Evolutionary conservation across 2,888 invertebrate species (phyloP).

Genomic region (Polyploca ridens): DNA sequence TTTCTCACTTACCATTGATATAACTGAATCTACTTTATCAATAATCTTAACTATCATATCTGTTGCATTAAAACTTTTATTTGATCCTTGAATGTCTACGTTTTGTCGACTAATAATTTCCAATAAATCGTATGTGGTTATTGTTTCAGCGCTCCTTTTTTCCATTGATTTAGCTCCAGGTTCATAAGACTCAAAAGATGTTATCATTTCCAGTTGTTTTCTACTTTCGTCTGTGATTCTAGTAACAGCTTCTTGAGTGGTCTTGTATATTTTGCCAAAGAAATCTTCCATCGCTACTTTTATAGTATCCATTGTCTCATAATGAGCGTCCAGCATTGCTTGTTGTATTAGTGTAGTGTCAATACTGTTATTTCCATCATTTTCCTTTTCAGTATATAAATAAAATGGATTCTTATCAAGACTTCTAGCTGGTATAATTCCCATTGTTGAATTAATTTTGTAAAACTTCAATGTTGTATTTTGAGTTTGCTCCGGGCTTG

Average conservation of each 20-base stretch:
- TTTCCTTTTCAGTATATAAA: conserved; percentile 21
- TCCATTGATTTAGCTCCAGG: conserved; percentile 20
- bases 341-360: not conserved
- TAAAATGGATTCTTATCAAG: conserved; percentile 8
- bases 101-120: conserved; percentile 17
- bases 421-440: not conserved
- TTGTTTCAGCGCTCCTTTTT: conserved; percentile 26
- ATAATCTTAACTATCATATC: conserved; percentile 26
- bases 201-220: conserved; percentile 38
- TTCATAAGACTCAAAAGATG: conserved; percentile 28
- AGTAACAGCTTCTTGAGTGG: conserved; percentile 53
- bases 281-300: conserved; percentile 56
- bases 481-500: too few relatives aligned
- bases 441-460: not conserved
- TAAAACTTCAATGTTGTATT: too few relatives aligned
- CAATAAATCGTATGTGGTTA: conserved; percentile 25
- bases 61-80: conserved; percentile 13
- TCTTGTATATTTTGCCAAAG: conserved; percentile 46
- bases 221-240: conserved; percentile 46
- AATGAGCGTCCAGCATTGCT: not conserved
- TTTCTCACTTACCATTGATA: conserved; percentile 35
- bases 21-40: conserved; percentile 41
- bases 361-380: conserved; percentile 21
- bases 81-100: conserved; percentile 11
- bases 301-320: conserved; percentile 46